Conservation (phyloP, 2,888 invertebrate species). For the Hanleya hanleyi region DNA sequence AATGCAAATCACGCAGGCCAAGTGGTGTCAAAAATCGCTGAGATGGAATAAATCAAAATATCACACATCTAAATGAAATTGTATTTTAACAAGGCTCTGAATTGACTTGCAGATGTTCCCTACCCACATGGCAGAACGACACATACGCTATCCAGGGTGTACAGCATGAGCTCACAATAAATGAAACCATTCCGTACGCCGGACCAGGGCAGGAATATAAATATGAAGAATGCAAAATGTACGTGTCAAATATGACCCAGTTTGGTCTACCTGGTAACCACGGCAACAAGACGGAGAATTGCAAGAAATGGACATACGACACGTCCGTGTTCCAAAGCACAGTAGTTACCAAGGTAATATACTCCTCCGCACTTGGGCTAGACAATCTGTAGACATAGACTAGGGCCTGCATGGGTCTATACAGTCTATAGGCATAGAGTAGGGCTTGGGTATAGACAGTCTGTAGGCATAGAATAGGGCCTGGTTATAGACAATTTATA, state of each 20-base stretch:
- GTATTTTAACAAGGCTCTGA: too few species aligned
- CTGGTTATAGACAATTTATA: too few species aligned
- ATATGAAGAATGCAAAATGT: not conserved
- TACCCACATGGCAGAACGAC: conserved; percentile 2
- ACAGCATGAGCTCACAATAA: not conserved
- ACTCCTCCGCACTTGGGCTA: too few species aligned
- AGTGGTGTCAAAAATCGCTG: too few species aligned
- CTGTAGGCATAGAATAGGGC: too few species aligned
- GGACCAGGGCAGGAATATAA: not conserved
- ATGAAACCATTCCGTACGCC: not conserved
- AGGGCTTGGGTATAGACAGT: too few species aligned
- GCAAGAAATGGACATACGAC: conserved; percentile 6
- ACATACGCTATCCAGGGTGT: conserved; percentile 6
- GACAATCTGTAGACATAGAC: too few species aligned
- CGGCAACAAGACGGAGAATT: not conserved
- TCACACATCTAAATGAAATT: too few species aligned
- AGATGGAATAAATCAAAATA: too few species aligned
- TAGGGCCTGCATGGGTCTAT: too few species aligned
- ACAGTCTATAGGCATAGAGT: too few species aligned
- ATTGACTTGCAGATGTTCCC: not conserved
- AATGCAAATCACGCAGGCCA: too few species aligned
- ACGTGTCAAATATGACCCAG: not conserved
- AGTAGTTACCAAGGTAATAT: not conserved
- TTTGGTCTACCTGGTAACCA: not conserved
- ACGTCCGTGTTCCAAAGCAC: not conserved